These are phyloP conservation scores for Mastomys natalensis DNA, from an alignment of 2,113 vertebrate species.

Conservation along the genomic window DNA sequence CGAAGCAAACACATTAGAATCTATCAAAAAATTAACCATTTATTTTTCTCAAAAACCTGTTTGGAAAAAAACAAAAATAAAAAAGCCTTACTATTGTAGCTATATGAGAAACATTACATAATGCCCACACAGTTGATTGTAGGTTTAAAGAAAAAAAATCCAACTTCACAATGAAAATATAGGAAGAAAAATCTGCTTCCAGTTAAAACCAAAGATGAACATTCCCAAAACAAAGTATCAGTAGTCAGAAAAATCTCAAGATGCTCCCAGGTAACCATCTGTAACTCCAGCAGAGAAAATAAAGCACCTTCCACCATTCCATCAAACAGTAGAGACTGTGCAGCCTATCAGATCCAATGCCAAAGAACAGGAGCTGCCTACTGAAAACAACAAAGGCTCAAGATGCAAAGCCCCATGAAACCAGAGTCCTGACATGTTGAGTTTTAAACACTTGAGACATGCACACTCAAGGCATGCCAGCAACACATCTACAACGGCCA, in stretches of 20 bases:
- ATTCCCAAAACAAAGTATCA: constrained; percentile 58
- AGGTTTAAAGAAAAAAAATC: constrained; percentile 67
- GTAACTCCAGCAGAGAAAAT: constrained; percentile 57
- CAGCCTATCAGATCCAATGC: constrained; percentile 51
- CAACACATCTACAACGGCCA: constrained; percentile 51
- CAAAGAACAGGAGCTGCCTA: constrained; percentile 35
- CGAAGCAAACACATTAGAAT: constrained; percentile 51
- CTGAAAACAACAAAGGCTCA: constrained; percentile 10
- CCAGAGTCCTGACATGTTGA: constrained; percentile 36
- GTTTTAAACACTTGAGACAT: constrained; percentile 47
- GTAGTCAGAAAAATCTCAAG: constrained; percentile 65
- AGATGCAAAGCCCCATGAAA: constrained; percentile 9
- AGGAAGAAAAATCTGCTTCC: constrained; percentile 57
- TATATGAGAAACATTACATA: constrained; percentile 44
- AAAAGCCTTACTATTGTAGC: constrained; percentile 35
- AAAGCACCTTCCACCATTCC: constrained; percentile 44
- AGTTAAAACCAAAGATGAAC: constrained; percentile 62
- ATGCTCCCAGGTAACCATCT: constrained; percentile 50
- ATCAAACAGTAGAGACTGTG: constrained; percentile 52
- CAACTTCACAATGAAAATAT: constrained; percentile 61
- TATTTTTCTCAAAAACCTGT: constrained; percentile 62
- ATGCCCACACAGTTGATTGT: constrained; percentile 1
- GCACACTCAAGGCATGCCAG: constrained; percentile 29
- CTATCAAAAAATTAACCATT: constrained; percentile 63
- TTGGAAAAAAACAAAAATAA: neutral